A percentile compares a stretch with the other conserved stretches of the same genome.
Conservation (phyloP, 2,888 invertebrate genomes). For the Thymelicus sylvestris region DNA sequence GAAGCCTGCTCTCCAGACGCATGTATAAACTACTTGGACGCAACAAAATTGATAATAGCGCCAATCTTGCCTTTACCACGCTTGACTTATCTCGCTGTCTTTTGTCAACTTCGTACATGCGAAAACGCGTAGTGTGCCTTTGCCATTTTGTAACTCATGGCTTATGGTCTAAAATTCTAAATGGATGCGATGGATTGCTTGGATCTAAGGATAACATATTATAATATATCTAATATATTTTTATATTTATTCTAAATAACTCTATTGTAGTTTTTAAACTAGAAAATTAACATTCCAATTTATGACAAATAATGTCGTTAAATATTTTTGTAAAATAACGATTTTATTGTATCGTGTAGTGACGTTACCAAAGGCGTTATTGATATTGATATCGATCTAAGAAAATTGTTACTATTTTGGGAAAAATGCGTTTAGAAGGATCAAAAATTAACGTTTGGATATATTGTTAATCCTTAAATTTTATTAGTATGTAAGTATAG, state of each 20-base stretch:
- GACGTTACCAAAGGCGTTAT: slow-evolving; percentile 55
- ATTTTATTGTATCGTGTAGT: slow-evolving; percentile 40
- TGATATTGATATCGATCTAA: slow-evolving; percentile 29
- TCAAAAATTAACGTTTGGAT: slow-evolving; percentile 27
- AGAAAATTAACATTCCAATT: slow-evolving; percentile 50
- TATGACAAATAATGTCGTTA: slow-evolving; percentile 40
- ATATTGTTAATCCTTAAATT: slow-evolving; percentile 25
- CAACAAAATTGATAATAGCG: no score
- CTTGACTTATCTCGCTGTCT: no score
- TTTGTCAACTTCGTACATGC: no score
- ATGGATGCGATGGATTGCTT: no score
- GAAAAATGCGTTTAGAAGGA: slow-evolving; percentile 11
- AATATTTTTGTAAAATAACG: slow-evolving; percentile 42
- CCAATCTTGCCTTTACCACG: no score
- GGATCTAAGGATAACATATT: background rate
- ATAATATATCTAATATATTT: slow-evolving; percentile 36
- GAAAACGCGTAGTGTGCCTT: no score
- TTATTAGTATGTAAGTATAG: slow-evolving; percentile 4
- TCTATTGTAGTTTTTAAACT: slow-evolving; percentile 41
- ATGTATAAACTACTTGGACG: no score
- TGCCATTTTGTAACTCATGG: no score
- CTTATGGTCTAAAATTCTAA: no score
- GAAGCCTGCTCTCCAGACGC: no score
- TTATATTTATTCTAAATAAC: slow-evolving; percentile 33
- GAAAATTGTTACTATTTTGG: slow-evolving; percentile 34